Evolutionary conservation across 2,888 invertebrate species (phyloP).

Genomic region (Rapana venosa): DNA sequence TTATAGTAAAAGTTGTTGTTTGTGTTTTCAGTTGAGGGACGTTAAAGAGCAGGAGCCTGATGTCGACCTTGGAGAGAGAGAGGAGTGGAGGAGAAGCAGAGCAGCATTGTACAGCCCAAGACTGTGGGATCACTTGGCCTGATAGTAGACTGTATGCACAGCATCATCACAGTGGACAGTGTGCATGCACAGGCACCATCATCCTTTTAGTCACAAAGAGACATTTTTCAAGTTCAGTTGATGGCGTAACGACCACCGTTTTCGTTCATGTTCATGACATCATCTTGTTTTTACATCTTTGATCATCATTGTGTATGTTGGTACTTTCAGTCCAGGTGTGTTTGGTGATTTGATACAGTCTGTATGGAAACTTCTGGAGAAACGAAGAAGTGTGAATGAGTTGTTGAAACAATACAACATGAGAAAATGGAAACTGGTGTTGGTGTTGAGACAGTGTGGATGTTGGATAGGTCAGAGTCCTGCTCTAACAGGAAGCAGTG

Average conservation of each 20-base stretch:
- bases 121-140: neutral
- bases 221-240: neutral
- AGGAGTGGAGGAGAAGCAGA: neutral
- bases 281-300: neutral
- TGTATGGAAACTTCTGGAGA: neutral
- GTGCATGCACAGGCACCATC: neutral
- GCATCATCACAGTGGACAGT: neutral
- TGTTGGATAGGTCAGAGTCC: neutral
- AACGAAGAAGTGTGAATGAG: neutral
- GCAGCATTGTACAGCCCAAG: neutral
- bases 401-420: neutral
- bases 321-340: neutral
- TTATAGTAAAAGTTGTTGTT: neutral
- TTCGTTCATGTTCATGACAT: neutral
- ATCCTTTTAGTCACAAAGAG: neutral
- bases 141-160: neutral
- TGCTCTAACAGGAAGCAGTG: neutral
- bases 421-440: neutral
- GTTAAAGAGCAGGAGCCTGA: slow-evolving; percentile 36
- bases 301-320: neutral
- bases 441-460: neutral
- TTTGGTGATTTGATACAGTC: neutral
- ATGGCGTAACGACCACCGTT: neutral
- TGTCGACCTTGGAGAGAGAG: neutral
- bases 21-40: slow-evolving; percentile 52